Evolutionary conservation across 1,140 invertebrate species (phyloP).

Genomic region (Diachasmimorpha longicaudata): DNA sequence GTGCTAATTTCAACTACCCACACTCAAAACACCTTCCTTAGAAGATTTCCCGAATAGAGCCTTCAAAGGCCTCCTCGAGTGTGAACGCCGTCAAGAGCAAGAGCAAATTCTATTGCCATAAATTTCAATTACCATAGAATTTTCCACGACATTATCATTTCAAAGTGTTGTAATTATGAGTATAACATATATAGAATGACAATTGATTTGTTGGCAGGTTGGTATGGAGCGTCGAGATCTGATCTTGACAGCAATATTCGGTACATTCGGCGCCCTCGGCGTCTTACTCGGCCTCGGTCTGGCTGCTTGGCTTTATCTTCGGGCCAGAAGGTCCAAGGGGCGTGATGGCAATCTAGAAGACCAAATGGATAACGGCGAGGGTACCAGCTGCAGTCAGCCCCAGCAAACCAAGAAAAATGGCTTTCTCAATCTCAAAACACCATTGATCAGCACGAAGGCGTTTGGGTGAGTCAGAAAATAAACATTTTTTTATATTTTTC

Average conservation of each 20-base stretch:
- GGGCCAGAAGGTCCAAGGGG: conserved; percentile 55
- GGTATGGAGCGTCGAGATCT: conserved; percentile 63
- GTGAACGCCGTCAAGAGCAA: too few species aligned
- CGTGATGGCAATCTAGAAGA: conserved; percentile 52
- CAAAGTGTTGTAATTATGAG: not conserved
- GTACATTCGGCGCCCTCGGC: conserved; percentile 57
- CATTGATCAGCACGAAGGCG: conserved; percentile 72
- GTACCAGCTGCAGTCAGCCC: conserved; percentile 32
- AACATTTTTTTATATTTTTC: not conserved
- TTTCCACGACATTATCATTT: not conserved
- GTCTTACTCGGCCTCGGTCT: conserved; percentile 58
- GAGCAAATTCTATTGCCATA: not conserved
- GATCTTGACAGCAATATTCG: conserved; percentile 62
- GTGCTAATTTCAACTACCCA: too few species aligned
- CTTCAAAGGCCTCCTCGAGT: too few species aligned
- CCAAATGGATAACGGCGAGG: conserved; percentile 42
- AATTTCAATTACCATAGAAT: too few species aligned
- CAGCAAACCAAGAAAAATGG: conserved; percentile 65
- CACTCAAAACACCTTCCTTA: too few species aligned
- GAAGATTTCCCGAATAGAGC: too few species aligned
- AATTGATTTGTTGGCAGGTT: conserved; percentile 45
- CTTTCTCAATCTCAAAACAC: conserved; percentile 79
- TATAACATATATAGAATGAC: not conserved
- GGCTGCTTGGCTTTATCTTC: conserved; percentile 59
- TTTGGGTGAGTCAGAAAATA: conserved; percentile 65